phyloP scores from a whole-genome alignment of 1,140 invertebrate species.

The Geopemphigus sp. region DNA sequence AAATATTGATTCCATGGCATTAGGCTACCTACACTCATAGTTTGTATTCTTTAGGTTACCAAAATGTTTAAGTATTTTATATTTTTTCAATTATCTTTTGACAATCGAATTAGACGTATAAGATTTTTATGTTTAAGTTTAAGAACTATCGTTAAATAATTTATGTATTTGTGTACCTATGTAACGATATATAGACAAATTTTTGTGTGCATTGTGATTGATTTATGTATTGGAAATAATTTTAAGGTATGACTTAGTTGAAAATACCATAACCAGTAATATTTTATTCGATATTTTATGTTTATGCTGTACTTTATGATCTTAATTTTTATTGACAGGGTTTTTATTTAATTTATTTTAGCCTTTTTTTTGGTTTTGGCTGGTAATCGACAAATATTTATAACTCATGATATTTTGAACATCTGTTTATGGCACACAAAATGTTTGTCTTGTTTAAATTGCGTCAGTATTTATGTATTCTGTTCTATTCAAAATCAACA shows the following conservation, averaged over 20 bases:
- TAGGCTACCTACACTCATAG: not conserved
- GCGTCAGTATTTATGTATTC: slow-evolving; percentile 16
- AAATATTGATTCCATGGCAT: slow-evolving; percentile 17
- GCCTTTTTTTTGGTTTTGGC: slow-evolving; percentile 10
- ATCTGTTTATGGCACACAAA: not conserved
- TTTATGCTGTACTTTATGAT: not conserved
- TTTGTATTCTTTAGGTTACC: slow-evolving; percentile 17
- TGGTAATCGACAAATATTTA: not conserved
- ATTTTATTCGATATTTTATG: not conserved
- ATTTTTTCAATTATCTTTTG: slow-evolving; percentile 44
- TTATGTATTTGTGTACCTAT: not conserved
- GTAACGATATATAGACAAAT: slow-evolving; percentile 21
- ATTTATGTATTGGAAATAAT: slow-evolving; percentile 38
- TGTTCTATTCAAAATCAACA: slow-evolving; percentile 9
- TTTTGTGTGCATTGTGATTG: slow-evolving; percentile 42
- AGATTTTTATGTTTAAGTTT: slow-evolving; percentile 24
- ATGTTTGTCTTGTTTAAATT: not conserved
- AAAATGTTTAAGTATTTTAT: slow-evolving; percentile 22
- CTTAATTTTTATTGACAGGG: slow-evolving; percentile 30
- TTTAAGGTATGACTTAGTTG: slow-evolving; percentile 1
- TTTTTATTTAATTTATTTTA: not conserved
- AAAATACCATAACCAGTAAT: not conserved
- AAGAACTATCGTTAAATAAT: slow-evolving; percentile 19
- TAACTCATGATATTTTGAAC: not conserved
- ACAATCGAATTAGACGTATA: slow-evolving; percentile 43